Evolutionary conservation across 2,888 invertebrate genomes (phyloP), one percentile per base, ranked within the genome.

Genomic region (Rhingia rostrata): DNA sequence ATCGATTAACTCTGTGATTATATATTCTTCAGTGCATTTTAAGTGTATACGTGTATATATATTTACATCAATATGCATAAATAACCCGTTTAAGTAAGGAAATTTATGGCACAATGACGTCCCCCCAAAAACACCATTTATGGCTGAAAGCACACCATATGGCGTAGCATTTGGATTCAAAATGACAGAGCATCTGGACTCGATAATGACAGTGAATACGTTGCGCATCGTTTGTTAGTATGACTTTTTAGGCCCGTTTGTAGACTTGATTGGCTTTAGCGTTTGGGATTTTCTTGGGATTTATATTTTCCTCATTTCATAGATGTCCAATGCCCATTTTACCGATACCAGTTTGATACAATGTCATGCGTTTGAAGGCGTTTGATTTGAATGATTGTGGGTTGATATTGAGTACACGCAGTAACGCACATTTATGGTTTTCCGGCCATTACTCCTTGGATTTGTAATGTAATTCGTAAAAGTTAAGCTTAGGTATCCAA

Each of bases 71-170:
- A 49, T 51, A 32, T 66, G 72, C 64, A 72, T 79, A 63, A 79
- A 64, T 51, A 72, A 79, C 78, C 58, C 58, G 64, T 73, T 60
- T 14, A 58, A 53, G 49, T 60, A 30, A 41, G 45, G 22, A 22
- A 39, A 79, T 66, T 70, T 73, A 73, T 73, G 60, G 51, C 30
- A 22, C 37, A 58, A 33, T 53, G 53, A 47, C 60, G 39, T 66
- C 64, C 58, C 64, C 63, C 58, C 60, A 22, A 43, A 22, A 72
- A 12, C 60, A 63, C 56, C 64, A 58, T 79, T 66, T 79, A 79
- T 64, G 79, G 79, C 51, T 72, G 51, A 43, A 37, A 72, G 79
- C 79, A 64, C 72, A 72, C 79, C 79, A 79, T 79, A 79, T 79
- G 79, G 79, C 58, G 32, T 33, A 49, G 41, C 66, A 14, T 58